Evolutionary conservation across 2,888 invertebrate genomes (phyloP).

Genomic region (Rhagophthalmus giganteus): DNA sequence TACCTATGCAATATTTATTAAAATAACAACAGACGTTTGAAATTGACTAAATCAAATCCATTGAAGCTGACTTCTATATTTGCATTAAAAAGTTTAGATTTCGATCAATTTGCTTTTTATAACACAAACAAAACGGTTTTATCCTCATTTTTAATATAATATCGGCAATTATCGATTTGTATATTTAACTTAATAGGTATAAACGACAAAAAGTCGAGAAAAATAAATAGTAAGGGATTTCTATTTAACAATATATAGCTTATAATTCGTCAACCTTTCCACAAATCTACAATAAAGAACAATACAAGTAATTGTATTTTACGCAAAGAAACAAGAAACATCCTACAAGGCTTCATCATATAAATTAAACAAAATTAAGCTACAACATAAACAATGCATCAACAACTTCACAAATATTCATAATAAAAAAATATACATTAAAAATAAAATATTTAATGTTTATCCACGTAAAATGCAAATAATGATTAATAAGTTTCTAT

Average conservation of each 20-base stretch:
- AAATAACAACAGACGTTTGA: too few relatives aligned
- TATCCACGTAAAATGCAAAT: conserved; percentile 55
- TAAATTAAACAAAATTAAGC: conserved; percentile 53
- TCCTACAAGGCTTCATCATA: conserved; percentile 50
- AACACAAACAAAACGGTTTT: too few relatives aligned
- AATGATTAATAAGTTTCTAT: conserved; percentile 43
- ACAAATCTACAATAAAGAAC: conserved; percentile 60
- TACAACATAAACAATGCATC: conserved; percentile 54
- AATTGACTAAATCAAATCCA: too few relatives aligned
- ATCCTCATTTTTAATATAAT: too few relatives aligned
- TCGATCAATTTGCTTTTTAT: too few relatives aligned
- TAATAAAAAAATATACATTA: conserved; percentile 50
- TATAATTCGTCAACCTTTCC: conserved; percentile 60
- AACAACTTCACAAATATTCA: conserved; percentile 52
- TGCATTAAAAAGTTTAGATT: too few relatives aligned
- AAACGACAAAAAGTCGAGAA: conserved; percentile 12
- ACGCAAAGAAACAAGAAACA: conserved; percentile 54
- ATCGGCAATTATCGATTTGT: too few relatives aligned
- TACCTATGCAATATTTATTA: too few relatives aligned
- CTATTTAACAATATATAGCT: conserved; percentile 61
- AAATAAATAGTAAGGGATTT: conserved; percentile 58
- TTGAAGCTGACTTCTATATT: too few relatives aligned
- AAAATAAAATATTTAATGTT: conserved; percentile 48
- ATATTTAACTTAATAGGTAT: too few relatives aligned
- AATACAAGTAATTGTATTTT: conserved; percentile 55